These are phyloP conservation scores for Ceyx margarethae DNA, from an alignment of 2,113 vertebrate genomes.

Conservation along the genomic window DNA sequence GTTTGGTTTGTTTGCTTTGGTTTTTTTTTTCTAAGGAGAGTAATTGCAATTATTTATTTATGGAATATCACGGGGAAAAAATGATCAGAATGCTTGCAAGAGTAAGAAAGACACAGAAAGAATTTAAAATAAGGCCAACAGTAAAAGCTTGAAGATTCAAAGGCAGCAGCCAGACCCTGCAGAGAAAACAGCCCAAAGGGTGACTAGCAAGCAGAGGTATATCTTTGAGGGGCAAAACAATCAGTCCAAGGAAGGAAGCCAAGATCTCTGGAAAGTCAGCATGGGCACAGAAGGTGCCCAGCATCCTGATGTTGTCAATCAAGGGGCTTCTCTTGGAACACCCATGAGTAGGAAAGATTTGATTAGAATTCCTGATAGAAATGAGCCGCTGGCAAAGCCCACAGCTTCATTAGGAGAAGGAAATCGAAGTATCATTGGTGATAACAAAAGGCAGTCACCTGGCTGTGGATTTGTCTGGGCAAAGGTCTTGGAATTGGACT, in stretches of 20 bases:
- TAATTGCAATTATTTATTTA: neutral
- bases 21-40: neutral
- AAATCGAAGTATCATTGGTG: neutral
- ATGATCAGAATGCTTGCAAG: neutral
- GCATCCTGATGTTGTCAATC: accelerated
- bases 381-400: neutral
- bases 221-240: neutral
- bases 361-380: neutral
- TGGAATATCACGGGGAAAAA: neutral
- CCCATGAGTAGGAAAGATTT: neutral
- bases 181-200: neutral
- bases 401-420: neutral
- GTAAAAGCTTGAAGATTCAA: neutral
- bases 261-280: neutral
- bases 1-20: no score
- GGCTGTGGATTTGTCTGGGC: neutral
- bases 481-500: neutral
- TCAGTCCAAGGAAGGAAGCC: neutral
- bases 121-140: neutral
- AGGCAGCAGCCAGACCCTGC: neutral
- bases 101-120: neutral
- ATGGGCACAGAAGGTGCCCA: neutral
- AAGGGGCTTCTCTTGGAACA: neutral
- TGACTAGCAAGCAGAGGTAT: neutral
- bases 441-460: neutral